These are phyloP conservation scores for Pituophis catenifer DNA, from an alignment of 2,113 vertebrate species.

Conservation along the genomic window DNA sequence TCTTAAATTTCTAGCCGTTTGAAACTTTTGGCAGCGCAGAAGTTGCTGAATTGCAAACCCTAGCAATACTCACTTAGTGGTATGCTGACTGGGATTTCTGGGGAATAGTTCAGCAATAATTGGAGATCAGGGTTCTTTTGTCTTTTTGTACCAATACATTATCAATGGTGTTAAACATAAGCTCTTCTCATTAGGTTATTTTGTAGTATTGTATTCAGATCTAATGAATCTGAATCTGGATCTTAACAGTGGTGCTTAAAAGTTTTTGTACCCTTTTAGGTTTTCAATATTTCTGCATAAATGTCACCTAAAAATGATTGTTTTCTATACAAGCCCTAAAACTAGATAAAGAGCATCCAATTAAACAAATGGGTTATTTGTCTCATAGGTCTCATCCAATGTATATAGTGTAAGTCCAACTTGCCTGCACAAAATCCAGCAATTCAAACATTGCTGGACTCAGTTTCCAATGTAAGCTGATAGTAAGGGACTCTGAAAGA, in stretches of 20 bases:
- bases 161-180: neutral
- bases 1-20: neutral
- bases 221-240: neutral
- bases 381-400: neutral
- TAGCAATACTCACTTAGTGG: neutral
- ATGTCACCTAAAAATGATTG: neutral
- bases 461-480: neutral
- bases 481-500: neutral
- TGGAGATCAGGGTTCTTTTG: neutral
- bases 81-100: neutral
- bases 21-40: neutral
- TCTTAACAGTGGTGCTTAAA: neutral
- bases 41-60: neutral
- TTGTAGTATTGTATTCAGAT: neutral
- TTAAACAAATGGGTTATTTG: neutral
- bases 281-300: neutral
- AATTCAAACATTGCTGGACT: neutral
- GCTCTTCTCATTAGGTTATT: neutral
- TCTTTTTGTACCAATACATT: neutral
- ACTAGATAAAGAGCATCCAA: neutral
- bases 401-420: neutral
- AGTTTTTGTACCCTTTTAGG: neutral
- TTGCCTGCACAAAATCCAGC: neutral
- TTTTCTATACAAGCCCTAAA: neutral
- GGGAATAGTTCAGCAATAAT: neutral